Conservation (phyloP, 1,140 invertebrate species). For the Microplitis demolitor region DNA sequence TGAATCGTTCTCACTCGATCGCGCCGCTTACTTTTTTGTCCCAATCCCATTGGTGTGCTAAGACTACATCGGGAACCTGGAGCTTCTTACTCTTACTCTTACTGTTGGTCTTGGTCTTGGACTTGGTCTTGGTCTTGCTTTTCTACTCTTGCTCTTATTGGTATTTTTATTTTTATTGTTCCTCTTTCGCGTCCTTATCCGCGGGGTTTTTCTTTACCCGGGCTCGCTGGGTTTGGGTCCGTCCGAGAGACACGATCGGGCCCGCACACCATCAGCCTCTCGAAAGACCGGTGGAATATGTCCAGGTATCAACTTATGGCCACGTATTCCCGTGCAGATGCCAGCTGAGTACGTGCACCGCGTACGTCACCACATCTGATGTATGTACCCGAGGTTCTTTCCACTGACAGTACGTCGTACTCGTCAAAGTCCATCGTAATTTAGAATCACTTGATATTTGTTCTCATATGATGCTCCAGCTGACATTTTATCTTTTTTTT, state of each 20-base stretch:
- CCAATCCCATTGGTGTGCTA: constrained; percentile 31
- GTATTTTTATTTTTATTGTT: not conserved
- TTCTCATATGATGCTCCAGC: too few relatives aligned
- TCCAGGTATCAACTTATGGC: constrained; percentile 24
- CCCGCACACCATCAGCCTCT: not conserved
- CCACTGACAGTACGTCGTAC: too few relatives aligned
- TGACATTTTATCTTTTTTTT: too few relatives aligned
- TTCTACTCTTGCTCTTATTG: not conserved
- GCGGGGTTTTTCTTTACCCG: constrained; percentile 10
- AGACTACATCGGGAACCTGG: constrained; percentile 10
- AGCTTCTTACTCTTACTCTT: constrained; percentile 40
- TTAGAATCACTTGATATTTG: too few relatives aligned
- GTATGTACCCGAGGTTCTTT: too few relatives aligned
- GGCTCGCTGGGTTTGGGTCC: not conserved
- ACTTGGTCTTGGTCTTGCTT: not conserved
- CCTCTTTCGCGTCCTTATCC: constrained; percentile 23
- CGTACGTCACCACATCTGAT: too few relatives aligned
- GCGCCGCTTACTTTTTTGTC: constrained; percentile 37
- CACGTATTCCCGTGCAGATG: not conserved
- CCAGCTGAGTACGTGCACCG: not conserved
- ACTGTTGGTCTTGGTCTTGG: not conserved
- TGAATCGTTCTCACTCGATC: constrained; percentile 64
- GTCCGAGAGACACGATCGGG: not conserved
- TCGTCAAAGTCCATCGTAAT: too few relatives aligned
- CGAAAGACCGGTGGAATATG: not conserved